Conservation (phyloP, 1,140 invertebrate species). For the Nasonia giraulti region DNA sequence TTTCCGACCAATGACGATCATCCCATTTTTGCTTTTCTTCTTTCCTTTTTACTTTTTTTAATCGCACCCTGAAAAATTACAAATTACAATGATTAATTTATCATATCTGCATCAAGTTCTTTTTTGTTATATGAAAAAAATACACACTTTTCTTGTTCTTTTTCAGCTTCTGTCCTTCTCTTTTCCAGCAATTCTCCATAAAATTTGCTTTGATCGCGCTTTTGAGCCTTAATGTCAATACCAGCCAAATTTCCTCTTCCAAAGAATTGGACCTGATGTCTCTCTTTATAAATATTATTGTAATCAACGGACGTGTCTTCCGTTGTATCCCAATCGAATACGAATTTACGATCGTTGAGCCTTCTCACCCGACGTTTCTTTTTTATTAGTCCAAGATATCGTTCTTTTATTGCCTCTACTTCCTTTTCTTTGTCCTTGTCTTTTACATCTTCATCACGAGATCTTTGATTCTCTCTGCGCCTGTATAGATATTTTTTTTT, state of each 20-base stretch:
- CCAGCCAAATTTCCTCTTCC: conserved; percentile 98
- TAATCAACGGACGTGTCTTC: conserved; percentile 99
- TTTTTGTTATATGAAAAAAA: not conserved
- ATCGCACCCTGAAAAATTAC: conserved; percentile 78
- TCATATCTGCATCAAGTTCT: too few relatives aligned
- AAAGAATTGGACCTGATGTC: conserved; percentile 97
- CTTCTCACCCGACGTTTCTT: conserved; percentile 94
- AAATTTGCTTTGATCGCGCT: conserved; percentile 98
- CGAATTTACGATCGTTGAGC: conserved; percentile 98
- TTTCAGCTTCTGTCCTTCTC: conserved; percentile 95
- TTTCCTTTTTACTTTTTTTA: conserved; percentile 95
- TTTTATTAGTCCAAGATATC: conserved; percentile 96
- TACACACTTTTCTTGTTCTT: conserved; percentile 94
- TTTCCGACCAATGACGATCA: conserved; percentile 99
- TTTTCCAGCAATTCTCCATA: conserved; percentile 97
- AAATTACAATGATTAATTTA: conserved; percentile 36
- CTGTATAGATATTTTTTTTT: conserved; percentile 51
- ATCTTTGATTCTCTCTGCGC: conserved; percentile 65
- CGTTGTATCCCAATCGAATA: conserved; percentile 99
- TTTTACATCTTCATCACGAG: conserved; percentile 77
- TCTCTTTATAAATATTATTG: conserved; percentile 96
- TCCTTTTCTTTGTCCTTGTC: conserved; percentile 94
- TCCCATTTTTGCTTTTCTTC: conserved; percentile 99
- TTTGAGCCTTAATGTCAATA: conserved; percentile 97
- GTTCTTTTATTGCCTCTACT: conserved; percentile 93